phyloP scores from a whole-genome alignment of 2,113 vertebrate genomes.

The Xenus cinereus region DNA sequence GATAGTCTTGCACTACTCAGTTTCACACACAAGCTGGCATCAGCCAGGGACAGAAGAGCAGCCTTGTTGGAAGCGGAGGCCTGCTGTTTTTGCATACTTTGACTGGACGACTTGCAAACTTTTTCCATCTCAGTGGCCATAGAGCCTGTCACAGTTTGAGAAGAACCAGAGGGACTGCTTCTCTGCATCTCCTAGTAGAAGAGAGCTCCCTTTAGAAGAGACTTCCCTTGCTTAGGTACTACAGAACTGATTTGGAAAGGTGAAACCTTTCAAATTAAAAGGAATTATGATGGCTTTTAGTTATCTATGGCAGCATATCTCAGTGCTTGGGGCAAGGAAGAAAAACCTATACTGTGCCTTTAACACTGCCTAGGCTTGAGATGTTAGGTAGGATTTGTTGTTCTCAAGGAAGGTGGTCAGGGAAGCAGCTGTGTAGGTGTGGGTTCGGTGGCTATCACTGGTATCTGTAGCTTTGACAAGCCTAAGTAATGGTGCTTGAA shows the following conservation, averaged over 20 bases:
- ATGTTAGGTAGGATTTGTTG: background rate
- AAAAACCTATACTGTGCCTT: background rate
- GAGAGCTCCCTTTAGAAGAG: background rate
- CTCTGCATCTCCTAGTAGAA: background rate
- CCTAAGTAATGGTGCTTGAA: background rate
- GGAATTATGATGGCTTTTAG: background rate
- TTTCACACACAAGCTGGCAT: background rate
- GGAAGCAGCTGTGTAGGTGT: background rate
- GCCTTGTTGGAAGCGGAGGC: background rate
- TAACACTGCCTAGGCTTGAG: background rate
- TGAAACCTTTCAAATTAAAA: background rate
- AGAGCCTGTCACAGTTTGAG: constrained; percentile 14
- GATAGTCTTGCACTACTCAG: background rate
- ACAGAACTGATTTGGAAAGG: background rate
- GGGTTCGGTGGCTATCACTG: background rate
- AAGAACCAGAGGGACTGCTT: background rate
- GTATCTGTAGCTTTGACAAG: background rate
- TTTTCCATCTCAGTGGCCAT: constrained; percentile 25
- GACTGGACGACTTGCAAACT: background rate
- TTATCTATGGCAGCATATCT: background rate
- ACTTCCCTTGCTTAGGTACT: background rate
- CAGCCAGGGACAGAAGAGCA: background rate
- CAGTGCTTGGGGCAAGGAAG: background rate
- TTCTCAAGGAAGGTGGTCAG: background rate
- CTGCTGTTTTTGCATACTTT: constrained; percentile 35